A percentile compares a stretch with the other conserved stretches of the same genome.
These are phyloP conservation scores for Bos javanicus DNA, from an alignment of 2,113 vertebrate genomes.

Conservation along the genomic window DNA sequence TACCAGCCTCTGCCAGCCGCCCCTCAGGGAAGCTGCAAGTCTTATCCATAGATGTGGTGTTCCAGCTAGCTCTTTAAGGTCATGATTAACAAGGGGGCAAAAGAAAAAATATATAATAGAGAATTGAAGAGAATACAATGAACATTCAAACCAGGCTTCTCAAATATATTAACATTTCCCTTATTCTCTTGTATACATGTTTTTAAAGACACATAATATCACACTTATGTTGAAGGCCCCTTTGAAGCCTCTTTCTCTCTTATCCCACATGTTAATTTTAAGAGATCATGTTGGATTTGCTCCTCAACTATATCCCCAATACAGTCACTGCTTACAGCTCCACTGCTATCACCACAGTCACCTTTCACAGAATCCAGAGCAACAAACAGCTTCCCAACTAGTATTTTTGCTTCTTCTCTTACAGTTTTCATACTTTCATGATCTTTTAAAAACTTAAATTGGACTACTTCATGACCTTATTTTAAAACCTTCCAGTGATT, in stretches of 20 bases:
- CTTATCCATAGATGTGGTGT: not conserved
- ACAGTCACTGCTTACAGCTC: not conserved
- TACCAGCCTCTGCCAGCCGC: not conserved
- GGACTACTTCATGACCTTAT: not conserved
- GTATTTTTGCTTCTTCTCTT: not conserved
- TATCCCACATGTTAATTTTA: not conserved
- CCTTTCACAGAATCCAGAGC: not conserved
- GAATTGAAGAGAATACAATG: not conserved
- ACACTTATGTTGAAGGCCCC: not conserved
- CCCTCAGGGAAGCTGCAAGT: not conserved
- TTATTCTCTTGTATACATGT: not conserved
- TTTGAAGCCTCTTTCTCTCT: not conserved
- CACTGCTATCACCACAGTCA: no score
- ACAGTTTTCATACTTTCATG: not conserved
- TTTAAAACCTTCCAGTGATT: not conserved
- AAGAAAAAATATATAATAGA: not conserved
- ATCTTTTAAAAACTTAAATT: not conserved
- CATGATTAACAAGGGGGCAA: not conserved
- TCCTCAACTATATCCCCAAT: not conserved
- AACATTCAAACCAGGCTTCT: not conserved
- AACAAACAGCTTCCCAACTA: not conserved
- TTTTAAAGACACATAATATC: constrained; percentile 23
- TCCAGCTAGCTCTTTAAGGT: not conserved
- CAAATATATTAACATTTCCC: not conserved
- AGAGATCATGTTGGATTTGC: not conserved